Base-by-base conservation (phyloP, 2,797 vertebrate genomes). In the Borostomias antarcticus region DNA sequence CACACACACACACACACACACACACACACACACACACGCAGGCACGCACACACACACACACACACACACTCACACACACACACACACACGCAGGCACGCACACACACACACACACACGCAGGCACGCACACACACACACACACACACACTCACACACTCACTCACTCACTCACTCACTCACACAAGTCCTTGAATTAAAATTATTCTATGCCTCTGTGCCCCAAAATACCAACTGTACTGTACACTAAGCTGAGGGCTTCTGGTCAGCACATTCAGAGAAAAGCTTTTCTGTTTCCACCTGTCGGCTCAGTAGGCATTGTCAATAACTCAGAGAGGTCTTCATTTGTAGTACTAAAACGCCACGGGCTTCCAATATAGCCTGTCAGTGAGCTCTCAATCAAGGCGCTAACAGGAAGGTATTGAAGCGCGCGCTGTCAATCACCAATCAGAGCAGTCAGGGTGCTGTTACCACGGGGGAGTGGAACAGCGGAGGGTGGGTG, bases 301-400 rank as follows among this genome's bases (percentile, higher is more conserved):
- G 19, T 25, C 8, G 23, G 25, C 9, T 50, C 30, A 10, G 17
- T 23, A 23, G 17, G 8, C 5, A 3, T 29, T 45, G 63, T 45
- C 19, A 7, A 23, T 32, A 21, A 45, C 21, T 40, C 52, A 2
- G 30, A 26, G 32, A 57, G 21, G 54, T 54, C 25, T 54, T 19
- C 35, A 64, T 29, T 47, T 52, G 6, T 33, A 25, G 21, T 4
- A 15, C 35, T 30, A 30, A 56, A 45, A 15, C 21, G 23, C 9
- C 40, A 35, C 25, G 15, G 2, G 7, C 62, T 68, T 67, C 32
- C n/a, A 61, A 64, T 56, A 33, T 62, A 40, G 13, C 54, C 17
- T 61, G 60, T 76, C 68, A 63, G n/a, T 59, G n/a, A 59, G 28
- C 32, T 43, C 25, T 60, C 45, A 60, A 23, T 52, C 47, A 60